A percentile compares a stretch with the other conserved stretches of the same genome.
Evolutionary conservation across 1,140 invertebrate genomes (phyloP).

Genomic region (Dufourea novaeangliae): DNA sequence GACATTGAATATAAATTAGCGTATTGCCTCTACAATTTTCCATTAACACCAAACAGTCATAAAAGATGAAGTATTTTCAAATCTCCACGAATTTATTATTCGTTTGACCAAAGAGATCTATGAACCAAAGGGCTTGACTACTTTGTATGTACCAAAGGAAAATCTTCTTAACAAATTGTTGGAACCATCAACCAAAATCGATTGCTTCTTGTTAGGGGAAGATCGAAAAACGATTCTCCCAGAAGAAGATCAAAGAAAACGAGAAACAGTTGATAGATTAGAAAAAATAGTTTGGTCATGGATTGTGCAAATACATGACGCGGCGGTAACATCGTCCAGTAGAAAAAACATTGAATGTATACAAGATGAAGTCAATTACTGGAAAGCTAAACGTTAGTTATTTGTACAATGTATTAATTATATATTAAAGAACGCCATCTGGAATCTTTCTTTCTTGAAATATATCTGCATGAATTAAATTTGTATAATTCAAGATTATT

Average conservation of each 20-base stretch:
- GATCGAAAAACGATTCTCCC: conserved; percentile 13
- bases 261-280: conserved; percentile 87
- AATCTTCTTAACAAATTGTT: conserved; percentile 76
- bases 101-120: conserved; percentile 90
- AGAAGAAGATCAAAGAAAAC: conserved; percentile 76
- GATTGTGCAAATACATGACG: conserved; percentile 91
- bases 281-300: conserved; percentile 92
- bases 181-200: neutral
- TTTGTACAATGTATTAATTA: neutral
- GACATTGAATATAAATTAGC: no score
- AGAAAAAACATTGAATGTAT: conserved; percentile 85
- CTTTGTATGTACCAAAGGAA: conserved; percentile 91
- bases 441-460: no score
- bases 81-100: conserved; percentile 89
- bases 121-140: conserved; percentile 88
- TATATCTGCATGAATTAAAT: no score
- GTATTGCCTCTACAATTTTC: no score
- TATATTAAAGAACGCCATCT: no score
- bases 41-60: conserved; percentile 61
- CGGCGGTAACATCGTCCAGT: conserved; percentile 83
- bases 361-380: conserved; percentile 91
- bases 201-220: conserved; percentile 13
- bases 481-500: no score
- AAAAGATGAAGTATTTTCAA: conserved; percentile 76
- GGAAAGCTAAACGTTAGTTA: conserved; percentile 81